These are phyloP conservation scores for Phlogophora meticulosa DNA, from an alignment of 2,888 invertebrate genomes.

Conservation along the genomic window DNA sequence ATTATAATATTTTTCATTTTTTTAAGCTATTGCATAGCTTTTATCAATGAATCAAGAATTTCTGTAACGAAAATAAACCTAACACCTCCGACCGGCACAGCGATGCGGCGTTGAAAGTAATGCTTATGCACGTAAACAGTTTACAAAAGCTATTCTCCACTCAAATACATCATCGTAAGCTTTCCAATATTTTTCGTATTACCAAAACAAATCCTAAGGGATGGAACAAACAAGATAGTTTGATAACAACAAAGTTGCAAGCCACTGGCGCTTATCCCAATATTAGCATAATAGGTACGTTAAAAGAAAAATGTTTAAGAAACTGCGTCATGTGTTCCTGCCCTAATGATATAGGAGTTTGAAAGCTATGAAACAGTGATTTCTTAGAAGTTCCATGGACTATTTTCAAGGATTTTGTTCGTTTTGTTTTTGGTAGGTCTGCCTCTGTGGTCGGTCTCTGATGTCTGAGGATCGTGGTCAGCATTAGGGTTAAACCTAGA, in stretches of 20 bases:
- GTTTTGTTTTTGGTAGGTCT: background rate
- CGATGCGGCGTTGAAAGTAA: too few relatives aligned
- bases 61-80: too few relatives aligned
- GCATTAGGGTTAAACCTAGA: too few relatives aligned
- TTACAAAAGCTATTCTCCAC: slow-evolving; percentile 3
- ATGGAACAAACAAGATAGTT: slow-evolving; percentile 75
- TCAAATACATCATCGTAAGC: slow-evolving; percentile 24
- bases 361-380: slow-evolving; percentile 71
- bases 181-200: slow-evolving; percentile 62
- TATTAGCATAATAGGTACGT: slow-evolving; percentile 79
- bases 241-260: slow-evolving; percentile 75
- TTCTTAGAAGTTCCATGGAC: slow-evolving; percentile 51
- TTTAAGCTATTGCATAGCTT: too few relatives aligned
- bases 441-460: too few relatives aligned
- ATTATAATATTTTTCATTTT: too few relatives aligned
- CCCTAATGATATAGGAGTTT: slow-evolving; percentile 68
- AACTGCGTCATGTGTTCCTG: slow-evolving; percentile 72
- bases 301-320: slow-evolving; percentile 73
- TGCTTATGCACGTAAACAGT: too few relatives aligned
- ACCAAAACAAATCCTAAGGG: slow-evolving; percentile 67
- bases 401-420: slow-evolving; percentile 23
- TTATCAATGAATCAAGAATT: too few relatives aligned
- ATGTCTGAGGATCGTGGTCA: too few relatives aligned
- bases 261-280: slow-evolving; percentile 76
- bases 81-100: too few relatives aligned